phyloP scores from a whole-genome alignment of 1,140 invertebrate genomes.

The Lamellibrachia luymesi region DNA sequence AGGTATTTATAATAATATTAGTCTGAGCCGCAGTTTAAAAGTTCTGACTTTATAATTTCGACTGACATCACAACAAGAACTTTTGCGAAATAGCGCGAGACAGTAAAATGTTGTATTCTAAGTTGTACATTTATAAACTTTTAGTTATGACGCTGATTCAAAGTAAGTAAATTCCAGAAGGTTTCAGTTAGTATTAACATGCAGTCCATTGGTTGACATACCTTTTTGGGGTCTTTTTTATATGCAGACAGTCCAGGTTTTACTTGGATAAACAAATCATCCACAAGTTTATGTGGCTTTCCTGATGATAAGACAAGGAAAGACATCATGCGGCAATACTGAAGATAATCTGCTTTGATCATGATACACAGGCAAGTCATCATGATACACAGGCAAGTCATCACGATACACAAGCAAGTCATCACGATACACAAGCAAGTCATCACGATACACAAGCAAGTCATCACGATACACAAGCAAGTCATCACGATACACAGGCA shows the following conservation, averaged over 20 bases:
- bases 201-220: slow-evolving; percentile 44
- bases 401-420: too few relatives aligned
- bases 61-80: not conserved
- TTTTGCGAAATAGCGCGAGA: not conserved
- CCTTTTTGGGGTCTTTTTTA: slow-evolving; percentile 73
- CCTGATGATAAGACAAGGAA: slow-evolving; percentile 40
- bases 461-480: too few relatives aligned
- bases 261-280: slow-evolving; percentile 75
- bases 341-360: not conserved
- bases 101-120: not conserved
- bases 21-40: not conserved
- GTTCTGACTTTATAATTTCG: not conserved
- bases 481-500: too few relatives aligned
- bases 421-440: too few relatives aligned
- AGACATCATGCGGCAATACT: slow-evolving; percentile 16
- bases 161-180: not conserved
- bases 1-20: slow-evolving; percentile 1
- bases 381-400: too few relatives aligned
- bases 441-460: too few relatives aligned
- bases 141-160: not conserved
- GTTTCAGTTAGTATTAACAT: slow-evolving; percentile 14
- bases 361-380: not conserved
- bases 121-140: not conserved
- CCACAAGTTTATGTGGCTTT: slow-evolving; percentile 67
- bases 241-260: slow-evolving; percentile 77